Conservation (phyloP, 2,113 vertebrate species). For the Prinia subflava region DNA sequence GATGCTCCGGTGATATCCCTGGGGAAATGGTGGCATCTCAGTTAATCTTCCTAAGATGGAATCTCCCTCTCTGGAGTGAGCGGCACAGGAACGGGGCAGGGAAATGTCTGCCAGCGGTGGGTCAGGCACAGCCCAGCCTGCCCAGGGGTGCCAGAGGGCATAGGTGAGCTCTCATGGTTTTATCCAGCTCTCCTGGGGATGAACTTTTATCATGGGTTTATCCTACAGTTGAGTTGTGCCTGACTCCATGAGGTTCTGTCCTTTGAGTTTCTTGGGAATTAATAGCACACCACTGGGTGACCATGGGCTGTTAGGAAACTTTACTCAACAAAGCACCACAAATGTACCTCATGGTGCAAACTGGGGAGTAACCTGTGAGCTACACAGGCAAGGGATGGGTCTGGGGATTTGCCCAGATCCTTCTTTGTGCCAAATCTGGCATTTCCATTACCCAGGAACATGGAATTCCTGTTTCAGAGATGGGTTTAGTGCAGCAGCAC, state of each 20-base stretch:
- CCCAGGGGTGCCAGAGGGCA: not conserved
- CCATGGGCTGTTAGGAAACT: not conserved
- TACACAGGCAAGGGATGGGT: not conserved
- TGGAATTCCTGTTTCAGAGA: not conserved
- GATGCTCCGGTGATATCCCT: not conserved
- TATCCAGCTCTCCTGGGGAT: not conserved
- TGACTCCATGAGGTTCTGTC: not conserved
- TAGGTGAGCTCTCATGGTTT: accelerated
- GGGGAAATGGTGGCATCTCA: constrained; percentile 42
- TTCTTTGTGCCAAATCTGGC: not conserved
- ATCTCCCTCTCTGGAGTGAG: constrained; percentile 4
- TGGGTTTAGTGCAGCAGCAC: not conserved
- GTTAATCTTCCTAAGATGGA: constrained; percentile 45
- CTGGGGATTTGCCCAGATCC: not conserved
- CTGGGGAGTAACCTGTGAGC: not conserved
- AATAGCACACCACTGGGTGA: not conserved
- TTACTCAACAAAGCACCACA: not conserved
- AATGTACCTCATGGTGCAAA: not conserved
- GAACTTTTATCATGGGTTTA: not conserved
- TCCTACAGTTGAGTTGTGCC: accelerated
- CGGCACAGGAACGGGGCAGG: not conserved
- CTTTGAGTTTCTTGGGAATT: not conserved
- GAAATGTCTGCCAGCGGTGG: not conserved
- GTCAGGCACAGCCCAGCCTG: not conserved
- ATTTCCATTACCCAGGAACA: not conserved